Evolutionary conservation across 2,888 invertebrate genomes (phyloP).

Genomic region (Drosophila atripex): DNA sequence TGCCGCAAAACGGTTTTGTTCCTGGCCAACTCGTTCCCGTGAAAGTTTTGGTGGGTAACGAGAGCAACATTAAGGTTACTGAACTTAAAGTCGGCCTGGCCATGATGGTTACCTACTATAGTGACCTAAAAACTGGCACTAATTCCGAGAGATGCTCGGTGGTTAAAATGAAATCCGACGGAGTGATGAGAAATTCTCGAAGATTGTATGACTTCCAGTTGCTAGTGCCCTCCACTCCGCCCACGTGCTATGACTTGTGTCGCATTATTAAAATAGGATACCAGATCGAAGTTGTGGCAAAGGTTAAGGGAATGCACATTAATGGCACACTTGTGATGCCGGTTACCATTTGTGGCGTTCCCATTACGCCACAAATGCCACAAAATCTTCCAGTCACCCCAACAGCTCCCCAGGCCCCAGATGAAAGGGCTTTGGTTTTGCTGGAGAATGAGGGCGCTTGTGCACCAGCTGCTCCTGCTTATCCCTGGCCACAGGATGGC

Average conservation of each 20-base stretch:
- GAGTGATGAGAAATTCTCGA: slow-evolving; percentile 61
- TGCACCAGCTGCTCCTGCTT: slow-evolving; percentile 18
- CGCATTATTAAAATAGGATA: slow-evolving; percentile 77
- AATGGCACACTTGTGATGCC: slow-evolving; percentile 70
- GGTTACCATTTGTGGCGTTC: slow-evolving; percentile 81
- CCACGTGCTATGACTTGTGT: slow-evolving; percentile 75
- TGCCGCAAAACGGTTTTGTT: slow-evolving; percentile 80
- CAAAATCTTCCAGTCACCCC: slow-evolving; percentile 2
- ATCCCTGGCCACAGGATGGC: slow-evolving; percentile 53
- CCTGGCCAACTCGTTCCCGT: slow-evolving; percentile 78
- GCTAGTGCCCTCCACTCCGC: slow-evolving; percentile 80
- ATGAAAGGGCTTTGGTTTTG: slow-evolving; percentile 2
- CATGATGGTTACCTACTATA: slow-evolving; percentile 71
- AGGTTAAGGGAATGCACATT: slow-evolving; percentile 69
- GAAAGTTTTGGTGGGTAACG: slow-evolving; percentile 85
- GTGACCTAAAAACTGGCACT: slow-evolving; percentile 32
- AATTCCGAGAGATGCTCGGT: slow-evolving; percentile 63
- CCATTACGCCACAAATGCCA: slow-evolving; percentile 44
- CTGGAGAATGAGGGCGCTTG: slow-evolving; percentile 16
- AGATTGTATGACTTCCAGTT: slow-evolving; percentile 68
- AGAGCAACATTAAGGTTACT: slow-evolving; percentile 85
- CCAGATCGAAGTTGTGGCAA: slow-evolving; percentile 74
- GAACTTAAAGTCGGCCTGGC: slow-evolving; percentile 66
- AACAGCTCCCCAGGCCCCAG: not conserved
- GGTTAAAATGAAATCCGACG: slow-evolving; percentile 63